Evolutionary conservation across 64 coral and sea anemone species (phyloP).

Genomic region (Dendronephthya gigantea): DNA sequence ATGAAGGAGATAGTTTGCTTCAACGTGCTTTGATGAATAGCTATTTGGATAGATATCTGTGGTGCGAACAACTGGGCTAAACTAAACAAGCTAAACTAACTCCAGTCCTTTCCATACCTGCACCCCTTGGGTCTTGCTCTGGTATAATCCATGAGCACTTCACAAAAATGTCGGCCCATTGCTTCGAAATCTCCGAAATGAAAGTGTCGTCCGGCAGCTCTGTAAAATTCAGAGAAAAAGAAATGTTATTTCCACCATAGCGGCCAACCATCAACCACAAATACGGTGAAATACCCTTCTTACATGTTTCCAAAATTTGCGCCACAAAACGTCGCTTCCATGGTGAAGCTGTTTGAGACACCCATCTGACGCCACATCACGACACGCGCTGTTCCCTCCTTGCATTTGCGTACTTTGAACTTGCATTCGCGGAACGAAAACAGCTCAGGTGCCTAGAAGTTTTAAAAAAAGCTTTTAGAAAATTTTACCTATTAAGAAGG

Average conservation of each 20-base stretch:
- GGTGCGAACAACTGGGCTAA: too few species aligned
- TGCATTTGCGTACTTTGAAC: slow-evolving; percentile 92
- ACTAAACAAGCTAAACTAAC: not conserved
- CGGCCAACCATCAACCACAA: too few species aligned
- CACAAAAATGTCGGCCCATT: slow-evolving; percentile 92
- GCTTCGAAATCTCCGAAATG: slow-evolving; percentile 79
- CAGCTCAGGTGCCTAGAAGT: slow-evolving; percentile 67
- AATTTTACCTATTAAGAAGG: not conserved
- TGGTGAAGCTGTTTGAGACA: slow-evolving; percentile 88
- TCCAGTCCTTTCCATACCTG: slow-evolving; percentile 47
- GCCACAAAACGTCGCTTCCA: slow-evolving; percentile 95
- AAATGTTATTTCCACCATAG: too few species aligned
- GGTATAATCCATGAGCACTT: slow-evolving; percentile 80
- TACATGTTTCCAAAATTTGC: slow-evolving; percentile 95
- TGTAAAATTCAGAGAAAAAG: slow-evolving; percentile 22
- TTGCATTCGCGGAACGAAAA: slow-evolving; percentile 93
- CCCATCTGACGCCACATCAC: slow-evolving; percentile 96
- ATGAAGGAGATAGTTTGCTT: too few species aligned
- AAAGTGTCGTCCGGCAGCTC: slow-evolving; percentile 75
- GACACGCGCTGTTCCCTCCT: slow-evolving; percentile 83
- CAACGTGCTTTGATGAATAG: too few species aligned
- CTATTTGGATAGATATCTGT: too few species aligned
- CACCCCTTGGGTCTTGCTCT: slow-evolving; percentile 45
- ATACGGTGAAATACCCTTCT: too few species aligned
- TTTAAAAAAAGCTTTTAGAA: not conserved